These are phyloP conservation scores for Leptopilina syphax DNA, from an alignment of 2,888 invertebrate species.

Conservation along the genomic window DNA sequence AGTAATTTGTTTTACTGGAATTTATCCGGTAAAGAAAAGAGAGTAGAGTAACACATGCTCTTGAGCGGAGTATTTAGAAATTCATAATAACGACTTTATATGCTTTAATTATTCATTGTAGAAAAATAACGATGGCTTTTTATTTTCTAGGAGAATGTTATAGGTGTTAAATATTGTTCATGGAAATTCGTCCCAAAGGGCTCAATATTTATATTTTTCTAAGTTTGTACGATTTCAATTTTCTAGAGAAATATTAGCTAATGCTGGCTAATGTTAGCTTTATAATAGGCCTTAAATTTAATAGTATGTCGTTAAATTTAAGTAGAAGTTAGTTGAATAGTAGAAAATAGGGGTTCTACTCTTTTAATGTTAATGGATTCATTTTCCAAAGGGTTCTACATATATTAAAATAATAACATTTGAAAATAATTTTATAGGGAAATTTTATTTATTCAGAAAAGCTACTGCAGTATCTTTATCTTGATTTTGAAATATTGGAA, in stretches of 20 bases:
- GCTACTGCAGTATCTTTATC: background rate
- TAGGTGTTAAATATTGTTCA: constrained; percentile 28
- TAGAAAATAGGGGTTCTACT: background rate
- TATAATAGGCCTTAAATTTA: constrained; percentile 35
- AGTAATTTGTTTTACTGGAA: constrained; percentile 32
- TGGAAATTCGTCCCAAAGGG: constrained; percentile 15
- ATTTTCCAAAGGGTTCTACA: too few relatives aligned
- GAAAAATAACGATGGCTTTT: background rate
- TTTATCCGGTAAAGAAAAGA: background rate
- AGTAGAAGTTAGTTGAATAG: constrained; percentile 1
- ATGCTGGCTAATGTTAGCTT: background rate
- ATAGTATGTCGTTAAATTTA: constrained; percentile 24
- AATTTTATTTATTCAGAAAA: too few relatives aligned
- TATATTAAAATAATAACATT: too few relatives aligned
- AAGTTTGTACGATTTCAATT: constrained; percentile 39
- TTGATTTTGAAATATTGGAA: constrained; percentile 14
- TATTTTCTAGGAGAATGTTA: background rate
- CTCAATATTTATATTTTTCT: constrained; percentile 36
- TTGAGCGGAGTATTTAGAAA: constrained; percentile 11
- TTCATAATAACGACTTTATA: constrained; percentile 5
- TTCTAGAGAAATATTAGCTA: background rate
- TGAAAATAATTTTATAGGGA: too few relatives aligned
- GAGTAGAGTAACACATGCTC: background rate
- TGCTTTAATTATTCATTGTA: constrained; percentile 22
- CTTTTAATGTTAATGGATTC: too few relatives aligned